Conservation (phyloP, 2,113 vertebrate genomes). For the Corythornis madagascariensis region DNA sequence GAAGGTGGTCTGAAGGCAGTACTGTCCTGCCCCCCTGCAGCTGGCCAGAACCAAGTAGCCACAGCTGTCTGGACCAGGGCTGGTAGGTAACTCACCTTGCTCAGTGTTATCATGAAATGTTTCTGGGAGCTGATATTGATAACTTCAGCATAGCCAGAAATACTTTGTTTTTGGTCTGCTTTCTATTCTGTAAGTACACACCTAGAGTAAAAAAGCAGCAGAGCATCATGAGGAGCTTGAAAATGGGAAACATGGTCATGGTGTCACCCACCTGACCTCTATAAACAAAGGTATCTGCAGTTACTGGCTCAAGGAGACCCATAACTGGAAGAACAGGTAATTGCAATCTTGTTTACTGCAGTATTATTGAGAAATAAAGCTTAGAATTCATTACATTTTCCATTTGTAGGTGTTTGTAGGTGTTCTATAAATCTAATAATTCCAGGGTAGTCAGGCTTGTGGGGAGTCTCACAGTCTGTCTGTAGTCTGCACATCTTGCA, state of each 20-base stretch:
- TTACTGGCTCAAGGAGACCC: not conserved
- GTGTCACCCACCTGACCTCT: not conserved
- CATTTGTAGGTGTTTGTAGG: slow-evolving; percentile 52
- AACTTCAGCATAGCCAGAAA: not conserved
- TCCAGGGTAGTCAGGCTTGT: not conserved
- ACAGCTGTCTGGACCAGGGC: not conserved
- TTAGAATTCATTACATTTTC: slow-evolving; percentile 34
- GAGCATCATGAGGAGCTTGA: not conserved
- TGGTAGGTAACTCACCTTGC: not conserved
- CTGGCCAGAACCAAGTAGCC: not conserved
- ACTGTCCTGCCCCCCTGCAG: not conserved
- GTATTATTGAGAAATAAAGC: slow-evolving; percentile 25
- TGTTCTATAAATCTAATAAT: slow-evolving; percentile 54
- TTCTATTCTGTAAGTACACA: not conserved
- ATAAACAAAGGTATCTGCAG: not conserved
- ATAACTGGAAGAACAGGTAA: not conserved
- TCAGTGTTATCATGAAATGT: not conserved
- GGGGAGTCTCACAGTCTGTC: not conserved
- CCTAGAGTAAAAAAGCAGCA: not conserved
- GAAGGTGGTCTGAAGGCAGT: not conserved
- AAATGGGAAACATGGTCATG: not conserved
- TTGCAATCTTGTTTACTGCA: slow-evolving; percentile 2
- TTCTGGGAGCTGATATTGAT: not conserved
- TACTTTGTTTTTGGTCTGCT: not conserved
- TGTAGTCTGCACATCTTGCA: not conserved